Evolutionary conservation across 37 sponge, comb jelly and placozoan genomes (phyloP), one percentile per base, ranked within the genome.

Genomic region (Spongilla lacustris): DNA sequence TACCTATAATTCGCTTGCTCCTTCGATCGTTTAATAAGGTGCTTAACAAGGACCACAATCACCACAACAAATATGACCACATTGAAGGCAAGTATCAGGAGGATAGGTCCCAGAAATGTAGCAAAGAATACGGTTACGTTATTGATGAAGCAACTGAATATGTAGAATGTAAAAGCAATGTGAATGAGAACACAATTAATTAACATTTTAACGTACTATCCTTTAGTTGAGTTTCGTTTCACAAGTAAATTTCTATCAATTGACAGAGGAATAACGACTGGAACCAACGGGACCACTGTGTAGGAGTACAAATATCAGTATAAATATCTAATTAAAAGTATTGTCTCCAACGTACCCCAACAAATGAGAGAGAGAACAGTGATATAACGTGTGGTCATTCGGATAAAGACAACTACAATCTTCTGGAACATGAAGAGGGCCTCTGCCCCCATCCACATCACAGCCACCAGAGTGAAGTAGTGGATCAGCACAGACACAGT

Each of bases 261-360:
- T 17, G 73, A 29, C 3, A 73, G 17, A 27, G 73, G 29, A 3
- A 73, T 73, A 29, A 73, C 82, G 0, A 81, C 82, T 67, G 66
- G 49, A 36, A 81, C 82, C 28, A 66, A 31, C 25, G 82, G 82
- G 14, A 81, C 28, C 37, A 49, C 82, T 81, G 82, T 73, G n/a
- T n/a, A n/a, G n/a, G n/a, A n/a, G n/a, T n/a, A n/a, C n/a, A 10
- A 8, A 8, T 46, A 46, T 11, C 68, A 29, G 10, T 8, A 12
- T 11, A 8, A 29, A 32, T 2, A 73, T 25, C 3, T 19, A 73
- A 73, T 3, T 25, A 73, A 27, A 3, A 21, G 19, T 73, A 25
- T 26, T 29, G 5, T 32, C 0, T n/a, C n/a, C n/a, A 10, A 85
- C 88, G 75, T 73, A 88, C 88, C 86, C 88, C 88, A 88, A 31